Percentiles rank a stretch among this genome's conserved stretches.
phyloP scores from a whole-genome alignment of 2,888 invertebrate genomes.

The Cheiracanthium punctorium region DNA sequence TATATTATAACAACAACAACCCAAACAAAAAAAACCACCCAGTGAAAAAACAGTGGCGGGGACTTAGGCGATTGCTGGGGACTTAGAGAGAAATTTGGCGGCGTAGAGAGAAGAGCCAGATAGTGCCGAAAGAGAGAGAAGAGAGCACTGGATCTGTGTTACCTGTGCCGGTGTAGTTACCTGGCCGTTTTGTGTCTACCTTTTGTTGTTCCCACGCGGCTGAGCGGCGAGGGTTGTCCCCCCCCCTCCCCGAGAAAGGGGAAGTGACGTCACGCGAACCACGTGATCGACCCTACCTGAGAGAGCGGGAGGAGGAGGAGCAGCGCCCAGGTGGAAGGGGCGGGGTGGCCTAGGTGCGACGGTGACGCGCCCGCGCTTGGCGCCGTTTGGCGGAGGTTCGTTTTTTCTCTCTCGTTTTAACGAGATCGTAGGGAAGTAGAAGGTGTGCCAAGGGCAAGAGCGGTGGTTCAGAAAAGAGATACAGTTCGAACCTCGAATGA shows the following conservation, averaged over 20 bases:
- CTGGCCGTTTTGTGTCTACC: constrained; percentile 61
- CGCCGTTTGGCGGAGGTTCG: no score
- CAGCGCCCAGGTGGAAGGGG: constrained; percentile 15
- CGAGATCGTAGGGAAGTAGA: no score
- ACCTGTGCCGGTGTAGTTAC: constrained; percentile 54
- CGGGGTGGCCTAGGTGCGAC: constrained; percentile 5
- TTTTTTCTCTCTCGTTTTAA: no score
- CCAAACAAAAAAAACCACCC: no score
- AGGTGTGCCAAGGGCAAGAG: no score
- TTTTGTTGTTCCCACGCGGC: constrained; percentile 69
- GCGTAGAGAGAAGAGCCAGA: background rate
- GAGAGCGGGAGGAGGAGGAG: constrained; percentile 22
- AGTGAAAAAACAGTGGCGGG: background rate
- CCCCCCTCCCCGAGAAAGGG: constrained; percentile 33
- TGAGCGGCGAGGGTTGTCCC: constrained; percentile 22
- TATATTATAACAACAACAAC: no score
- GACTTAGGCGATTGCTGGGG: background rate
- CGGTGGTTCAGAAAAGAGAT: no score
- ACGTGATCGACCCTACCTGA: constrained; percentile 51
- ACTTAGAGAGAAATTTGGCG: constrained; percentile 2
- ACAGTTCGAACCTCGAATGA: no score
- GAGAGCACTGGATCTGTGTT: constrained; percentile 29
- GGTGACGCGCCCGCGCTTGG: background rate
- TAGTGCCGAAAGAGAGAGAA: constrained; percentile 6
- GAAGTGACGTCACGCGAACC: constrained; percentile 60